Evolutionary conservation across 2,797 vertebrate genomes (phyloP).

Genomic region (Agapornis canus): DNA sequence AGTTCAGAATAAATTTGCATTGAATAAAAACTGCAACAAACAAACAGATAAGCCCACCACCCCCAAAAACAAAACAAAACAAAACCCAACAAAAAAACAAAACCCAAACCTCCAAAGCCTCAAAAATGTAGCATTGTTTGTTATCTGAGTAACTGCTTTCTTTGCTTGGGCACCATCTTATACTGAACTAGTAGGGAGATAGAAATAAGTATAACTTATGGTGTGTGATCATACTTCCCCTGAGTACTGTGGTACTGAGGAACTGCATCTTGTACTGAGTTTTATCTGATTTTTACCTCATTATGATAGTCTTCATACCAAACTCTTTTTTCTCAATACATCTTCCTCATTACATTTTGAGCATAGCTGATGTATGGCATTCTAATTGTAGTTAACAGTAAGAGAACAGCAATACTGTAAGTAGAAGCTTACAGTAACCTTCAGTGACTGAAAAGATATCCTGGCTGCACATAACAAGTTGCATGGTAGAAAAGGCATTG

Average conservation of each 20-base stretch:
- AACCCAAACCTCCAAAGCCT: accelerated
- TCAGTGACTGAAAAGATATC: background rate
- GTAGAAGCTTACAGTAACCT: background rate
- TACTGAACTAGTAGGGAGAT: background rate
- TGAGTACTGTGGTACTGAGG: background rate
- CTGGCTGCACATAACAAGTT: background rate
- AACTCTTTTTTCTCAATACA: background rate
- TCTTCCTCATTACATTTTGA: background rate
- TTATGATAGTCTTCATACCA: background rate
- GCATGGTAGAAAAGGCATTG: background rate
- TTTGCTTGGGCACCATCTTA: background rate
- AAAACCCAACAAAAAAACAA: background rate
- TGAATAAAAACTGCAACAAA: background rate
- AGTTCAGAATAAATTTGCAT: background rate
- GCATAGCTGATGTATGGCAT: background rate
- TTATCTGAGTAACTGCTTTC: background rate
- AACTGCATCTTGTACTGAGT: background rate
- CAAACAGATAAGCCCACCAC: background rate
- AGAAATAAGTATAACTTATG: background rate
- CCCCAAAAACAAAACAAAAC: background rate
- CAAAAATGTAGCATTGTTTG: background rate
- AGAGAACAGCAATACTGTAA: background rate
- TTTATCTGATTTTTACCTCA: background rate
- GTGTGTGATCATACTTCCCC: background rate
- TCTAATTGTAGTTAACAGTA: background rate